Base-by-base conservation (phyloP, 1,140 invertebrate genomes). In the Drosophila melanica region DNA sequence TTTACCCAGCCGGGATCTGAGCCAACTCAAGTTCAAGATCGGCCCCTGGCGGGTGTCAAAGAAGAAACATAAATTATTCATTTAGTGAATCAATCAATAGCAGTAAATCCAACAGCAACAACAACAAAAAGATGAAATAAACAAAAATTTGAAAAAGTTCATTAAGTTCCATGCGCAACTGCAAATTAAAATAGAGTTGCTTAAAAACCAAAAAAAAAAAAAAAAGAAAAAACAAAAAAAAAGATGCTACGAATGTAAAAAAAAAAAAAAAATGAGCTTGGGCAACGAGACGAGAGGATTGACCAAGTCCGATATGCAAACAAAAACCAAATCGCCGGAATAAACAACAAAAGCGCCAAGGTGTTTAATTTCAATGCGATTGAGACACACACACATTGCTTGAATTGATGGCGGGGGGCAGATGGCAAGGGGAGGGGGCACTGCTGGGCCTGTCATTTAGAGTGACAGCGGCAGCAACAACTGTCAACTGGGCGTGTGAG, bases 251-350 rank as follows among this genome's bases (percentile, higher is more conserved):
- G 27, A 27, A 27, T 27, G 23, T 33, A 54, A 10, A 54, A 54
- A 23, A 23, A 23, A 23, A 23, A 23, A 20, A 3, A 20, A 57
- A 27, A 9, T 53, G 35, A 33, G 53, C 72, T 80, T 77, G 6
- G 18, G 67, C 73, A 77, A 53, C 30, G 58, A 37, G 33, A 11
- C n/a, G 41, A n/a, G 68, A 57, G 42, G 44, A 58, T 81, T 82
- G 79, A 68, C 60, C 79, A 82, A 81, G 71, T 75, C 60, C 27
- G 44, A 72, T 65, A 84, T 82, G 75, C 79, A 85, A 85, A 80
- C 67, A 85, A 42, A 64, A 68, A 64, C 44, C 37, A 67, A 30
- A 62, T 44, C 23, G 39, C 44, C 55, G 30, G 39, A 18, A 67
- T 44, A 51, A 44, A 66, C 65, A 76, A 84, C 76, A 81, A 71